These are phyloP conservation scores for Pogonus chalceus DNA, from an alignment of 1,140 invertebrate genomes.

Conservation along the genomic window DNA sequence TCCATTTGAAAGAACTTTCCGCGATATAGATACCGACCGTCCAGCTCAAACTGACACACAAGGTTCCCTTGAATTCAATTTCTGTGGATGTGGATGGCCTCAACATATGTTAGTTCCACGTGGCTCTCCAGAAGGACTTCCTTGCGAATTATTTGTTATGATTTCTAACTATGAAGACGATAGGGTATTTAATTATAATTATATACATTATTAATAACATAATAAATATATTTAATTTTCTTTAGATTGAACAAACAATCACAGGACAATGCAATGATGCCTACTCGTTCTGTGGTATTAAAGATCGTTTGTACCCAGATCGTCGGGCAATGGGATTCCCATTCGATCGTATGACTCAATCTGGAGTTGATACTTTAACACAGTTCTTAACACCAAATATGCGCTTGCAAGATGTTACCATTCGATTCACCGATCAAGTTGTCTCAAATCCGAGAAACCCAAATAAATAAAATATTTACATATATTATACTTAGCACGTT, in stretches of 20 bases:
- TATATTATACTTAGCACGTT: no score
- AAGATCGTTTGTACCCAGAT: slow-evolving; percentile 63
- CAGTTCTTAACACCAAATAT: slow-evolving; percentile 63
- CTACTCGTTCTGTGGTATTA: slow-evolving; percentile 61
- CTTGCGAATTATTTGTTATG: slow-evolving; percentile 39
- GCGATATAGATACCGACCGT: slow-evolving; percentile 33
- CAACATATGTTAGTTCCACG: slow-evolving; percentile 41
- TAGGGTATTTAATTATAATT: slow-evolving; percentile 13
- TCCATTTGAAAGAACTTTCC: slow-evolving; percentile 33
- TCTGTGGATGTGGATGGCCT: slow-evolving; percentile 47
- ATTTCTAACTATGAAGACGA: slow-evolving; percentile 37
- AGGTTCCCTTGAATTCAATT: slow-evolving; percentile 35
- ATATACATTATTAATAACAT: neutral
- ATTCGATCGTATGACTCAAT: slow-evolving; percentile 53
- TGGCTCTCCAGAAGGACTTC: slow-evolving; percentile 34
- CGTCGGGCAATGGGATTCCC: slow-evolving; percentile 64
- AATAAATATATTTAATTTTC: neutral
- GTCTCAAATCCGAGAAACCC: slow-evolving; percentile 11
- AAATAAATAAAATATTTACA: no score
- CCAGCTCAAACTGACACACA: slow-evolving; percentile 30
- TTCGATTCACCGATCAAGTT: slow-evolving; percentile 38
- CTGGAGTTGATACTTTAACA: slow-evolving; percentile 39
- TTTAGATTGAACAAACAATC: slow-evolving; percentile 23
- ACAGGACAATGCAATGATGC: slow-evolving; percentile 52
- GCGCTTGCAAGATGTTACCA: slow-evolving; percentile 43